phyloP scores from a whole-genome alignment of 2,888 invertebrate species.

The Drosophila emarginata region DNA sequence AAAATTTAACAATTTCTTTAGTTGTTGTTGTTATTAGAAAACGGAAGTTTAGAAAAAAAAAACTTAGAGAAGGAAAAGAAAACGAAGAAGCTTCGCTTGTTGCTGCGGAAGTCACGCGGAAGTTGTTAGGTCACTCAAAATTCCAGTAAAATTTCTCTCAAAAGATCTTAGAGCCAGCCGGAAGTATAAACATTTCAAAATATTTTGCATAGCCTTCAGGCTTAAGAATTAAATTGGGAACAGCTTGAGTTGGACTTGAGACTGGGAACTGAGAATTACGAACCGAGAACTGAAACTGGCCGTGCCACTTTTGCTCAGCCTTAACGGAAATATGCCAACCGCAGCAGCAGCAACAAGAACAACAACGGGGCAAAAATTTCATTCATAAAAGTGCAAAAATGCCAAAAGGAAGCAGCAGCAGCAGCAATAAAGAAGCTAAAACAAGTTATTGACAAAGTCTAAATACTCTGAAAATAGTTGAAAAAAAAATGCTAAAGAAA shows the following conservation, averaged over 20 bases:
- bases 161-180: constrained; percentile 26
- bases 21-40: constrained; percentile 47
- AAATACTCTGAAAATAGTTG: not conserved
- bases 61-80: constrained; percentile 14
- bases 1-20: constrained; percentile 55
- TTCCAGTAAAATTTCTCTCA: constrained; percentile 59
- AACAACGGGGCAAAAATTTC: constrained; percentile 51
- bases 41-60: constrained; percentile 28
- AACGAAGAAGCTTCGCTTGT: constrained; percentile 25
- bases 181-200: constrained; percentile 35
- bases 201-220: constrained; percentile 41
- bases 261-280: not conserved
- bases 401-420: constrained; percentile 68
- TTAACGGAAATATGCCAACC: constrained; percentile 74
- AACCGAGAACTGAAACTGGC: constrained; percentile 39
- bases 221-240: constrained; percentile 18
- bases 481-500: no score
- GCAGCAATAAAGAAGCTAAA: not conserved
- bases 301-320: constrained; percentile 72
- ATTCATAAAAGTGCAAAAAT: constrained; percentile 75
- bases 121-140: constrained; percentile 70
- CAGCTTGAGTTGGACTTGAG: constrained; percentile 9
- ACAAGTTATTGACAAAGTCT: not conserved
- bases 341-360: constrained; percentile 53
- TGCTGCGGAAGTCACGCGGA: constrained; percentile 73